Conservation (phyloP, 2,888 invertebrate genomes). For the Petrolisthes manimaculis region DNA sequence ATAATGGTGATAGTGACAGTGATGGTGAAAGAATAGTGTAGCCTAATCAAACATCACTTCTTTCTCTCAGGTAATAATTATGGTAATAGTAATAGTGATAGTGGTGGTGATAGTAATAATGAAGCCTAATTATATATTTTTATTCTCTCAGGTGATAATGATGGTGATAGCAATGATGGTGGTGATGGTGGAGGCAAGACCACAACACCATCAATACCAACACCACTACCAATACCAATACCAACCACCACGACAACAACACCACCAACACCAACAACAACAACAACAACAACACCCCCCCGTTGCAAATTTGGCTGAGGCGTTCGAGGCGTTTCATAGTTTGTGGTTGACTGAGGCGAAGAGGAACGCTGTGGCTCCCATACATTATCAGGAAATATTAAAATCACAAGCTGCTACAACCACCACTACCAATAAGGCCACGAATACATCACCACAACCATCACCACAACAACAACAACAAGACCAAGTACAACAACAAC, state of each 20-base stretch:
- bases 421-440: background rate
- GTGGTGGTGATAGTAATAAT: background rate
- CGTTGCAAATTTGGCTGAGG: conserved; percentile 26
- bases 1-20: background rate
- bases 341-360: conserved; percentile 41
- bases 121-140: no score
- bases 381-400: no score
- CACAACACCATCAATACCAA: background rate
- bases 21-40: no score
- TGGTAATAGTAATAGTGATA: background rate
- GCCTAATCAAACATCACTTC: no score
- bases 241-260: no score
- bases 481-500: background rate
- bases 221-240: no score
- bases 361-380: conserved; percentile 34
- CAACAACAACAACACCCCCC: background rate
- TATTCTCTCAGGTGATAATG: background rate
- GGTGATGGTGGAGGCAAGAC: background rate
- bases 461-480: background rate
- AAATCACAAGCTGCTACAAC: no score
- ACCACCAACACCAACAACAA: background rate
- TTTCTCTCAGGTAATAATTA: background rate
- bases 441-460: background rate
- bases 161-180: background rate
- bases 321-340: conserved; percentile 27